These are phyloP conservation scores for Falco berigora DNA, from an alignment of 2,797 vertebrate species.

Conservation along the genomic window DNA sequence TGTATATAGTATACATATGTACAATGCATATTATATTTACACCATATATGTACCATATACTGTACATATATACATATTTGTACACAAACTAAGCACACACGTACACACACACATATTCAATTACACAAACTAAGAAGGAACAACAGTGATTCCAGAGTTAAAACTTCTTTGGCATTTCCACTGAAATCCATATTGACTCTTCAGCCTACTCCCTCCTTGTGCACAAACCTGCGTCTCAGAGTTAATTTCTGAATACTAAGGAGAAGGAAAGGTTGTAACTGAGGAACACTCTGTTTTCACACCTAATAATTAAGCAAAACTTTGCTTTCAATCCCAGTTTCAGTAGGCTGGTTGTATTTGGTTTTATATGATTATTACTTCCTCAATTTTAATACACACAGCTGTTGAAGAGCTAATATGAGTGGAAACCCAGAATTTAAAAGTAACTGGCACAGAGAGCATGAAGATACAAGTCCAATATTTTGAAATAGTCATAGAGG, in stretches of 20 bases:
- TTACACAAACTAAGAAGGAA: background rate
- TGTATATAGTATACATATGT: conserved; percentile 41
- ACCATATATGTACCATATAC: conserved; percentile 32
- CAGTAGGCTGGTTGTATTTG: conserved; percentile 11
- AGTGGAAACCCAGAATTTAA: conserved; percentile 5
- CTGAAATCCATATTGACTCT: background rate
- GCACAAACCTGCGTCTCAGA: background rate
- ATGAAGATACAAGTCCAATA: conserved; percentile 38
- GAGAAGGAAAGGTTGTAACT: background rate
- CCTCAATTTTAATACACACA: conserved; percentile 37
- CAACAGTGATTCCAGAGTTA: background rate
- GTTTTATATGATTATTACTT: conserved; percentile 12
- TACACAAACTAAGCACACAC: background rate
- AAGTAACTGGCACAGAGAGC: conserved; percentile 24
- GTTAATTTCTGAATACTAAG: background rate
- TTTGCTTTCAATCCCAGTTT: background rate
- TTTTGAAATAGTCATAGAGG: conserved; percentile 43
- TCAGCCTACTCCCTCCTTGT: background rate
- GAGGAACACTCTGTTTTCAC: background rate
- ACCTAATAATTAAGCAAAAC: background rate
- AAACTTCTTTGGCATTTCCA: background rate
- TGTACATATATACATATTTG: conserved; percentile 40
- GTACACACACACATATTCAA: background rate
- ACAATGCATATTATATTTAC: conserved; percentile 49
- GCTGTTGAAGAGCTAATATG: conserved; percentile 2